phyloP scores from a whole-genome alignment of 2,113 vertebrate species.

The Paracanthobrama guichenoti region DNA sequence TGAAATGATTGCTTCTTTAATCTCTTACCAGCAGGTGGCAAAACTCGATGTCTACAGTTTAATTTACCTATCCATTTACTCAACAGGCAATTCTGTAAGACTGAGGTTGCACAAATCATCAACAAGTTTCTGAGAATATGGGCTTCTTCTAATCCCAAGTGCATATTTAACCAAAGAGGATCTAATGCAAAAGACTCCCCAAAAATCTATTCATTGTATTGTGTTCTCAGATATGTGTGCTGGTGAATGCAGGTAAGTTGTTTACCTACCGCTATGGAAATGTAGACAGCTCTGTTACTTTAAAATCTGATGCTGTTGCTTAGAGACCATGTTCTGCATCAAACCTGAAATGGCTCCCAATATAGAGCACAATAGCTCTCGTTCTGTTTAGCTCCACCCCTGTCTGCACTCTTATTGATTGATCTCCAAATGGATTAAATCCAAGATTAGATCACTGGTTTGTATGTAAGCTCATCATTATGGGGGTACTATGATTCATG shows the following conservation, averaged over 20 bases:
- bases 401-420: constrained; percentile 35
- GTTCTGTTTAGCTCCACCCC: constrained; percentile 18
- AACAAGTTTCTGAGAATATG: neutral
- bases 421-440: constrained; percentile 50
- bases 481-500: neutral
- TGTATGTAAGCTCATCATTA: constrained; percentile 34
- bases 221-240: neutral
- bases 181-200: neutral
- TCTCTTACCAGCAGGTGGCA: neutral
- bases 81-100: neutral
- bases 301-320: constrained; percentile 50
- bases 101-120: neutral
- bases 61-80: neutral
- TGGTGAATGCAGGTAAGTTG: constrained; percentile 22
- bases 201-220: neutral
- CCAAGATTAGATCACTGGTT: constrained; percentile 47
- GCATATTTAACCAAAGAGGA: neutral
- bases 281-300: constrained; percentile 29
- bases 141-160: neutral
- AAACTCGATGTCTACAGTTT: neutral
- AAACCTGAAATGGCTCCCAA: constrained; percentile 41
- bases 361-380: constrained; percentile 46
- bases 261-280: constrained; percentile 40
- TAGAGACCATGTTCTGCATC: constrained; percentile 54
- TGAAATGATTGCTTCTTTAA: neutral